phyloP scores from a whole-genome alignment of 2,797 vertebrate species.

The Odontamblyopus lacepedii region DNA sequence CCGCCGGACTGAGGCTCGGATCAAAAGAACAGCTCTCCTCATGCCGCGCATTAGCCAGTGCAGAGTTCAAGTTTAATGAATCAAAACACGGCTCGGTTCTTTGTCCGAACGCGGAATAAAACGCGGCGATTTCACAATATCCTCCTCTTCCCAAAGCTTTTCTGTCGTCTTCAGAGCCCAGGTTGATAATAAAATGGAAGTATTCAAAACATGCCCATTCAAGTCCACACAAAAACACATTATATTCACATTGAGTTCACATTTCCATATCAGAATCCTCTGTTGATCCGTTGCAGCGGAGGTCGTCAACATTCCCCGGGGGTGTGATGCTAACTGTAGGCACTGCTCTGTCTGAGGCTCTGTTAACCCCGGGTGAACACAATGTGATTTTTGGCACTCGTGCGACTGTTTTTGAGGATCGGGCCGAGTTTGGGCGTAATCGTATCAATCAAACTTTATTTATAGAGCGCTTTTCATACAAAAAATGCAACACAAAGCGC shows the following conservation, averaged over 20 bases:
- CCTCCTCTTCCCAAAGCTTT: constrained; percentile 18
- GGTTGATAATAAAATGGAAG: constrained; percentile 38
- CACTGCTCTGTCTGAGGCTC: too few relatives aligned
- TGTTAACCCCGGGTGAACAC: too few relatives aligned
- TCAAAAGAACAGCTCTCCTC: constrained; percentile 44
- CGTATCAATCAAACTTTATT: too few relatives aligned
- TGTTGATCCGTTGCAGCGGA: too few relatives aligned
- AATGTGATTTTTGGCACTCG: too few relatives aligned
- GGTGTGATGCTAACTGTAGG: too few relatives aligned
- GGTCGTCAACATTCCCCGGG: too few relatives aligned
- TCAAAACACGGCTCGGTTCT: constrained; percentile 12
- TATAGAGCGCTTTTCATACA: too few relatives aligned
- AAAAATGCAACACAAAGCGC: too few relatives aligned
- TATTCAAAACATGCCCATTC: constrained; percentile 16
- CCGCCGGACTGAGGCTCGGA: constrained; percentile 33
- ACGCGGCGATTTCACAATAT: not conserved
- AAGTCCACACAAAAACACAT: not conserved
- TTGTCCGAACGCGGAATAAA: constrained; percentile 34
- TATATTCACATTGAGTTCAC: not conserved
- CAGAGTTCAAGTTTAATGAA: constrained; percentile 51
- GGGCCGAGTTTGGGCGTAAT: too few relatives aligned
- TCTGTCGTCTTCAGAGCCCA: constrained; percentile 12
- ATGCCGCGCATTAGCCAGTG: constrained; percentile 42
- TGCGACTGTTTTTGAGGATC: too few relatives aligned
- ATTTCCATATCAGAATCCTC: too few relatives aligned